Percentiles rank a stretch among this genome's conserved stretches.
Evolutionary conservation across 2,113 vertebrate genomes (phyloP).

Genomic region (Dromiciops gliroides): DNA sequence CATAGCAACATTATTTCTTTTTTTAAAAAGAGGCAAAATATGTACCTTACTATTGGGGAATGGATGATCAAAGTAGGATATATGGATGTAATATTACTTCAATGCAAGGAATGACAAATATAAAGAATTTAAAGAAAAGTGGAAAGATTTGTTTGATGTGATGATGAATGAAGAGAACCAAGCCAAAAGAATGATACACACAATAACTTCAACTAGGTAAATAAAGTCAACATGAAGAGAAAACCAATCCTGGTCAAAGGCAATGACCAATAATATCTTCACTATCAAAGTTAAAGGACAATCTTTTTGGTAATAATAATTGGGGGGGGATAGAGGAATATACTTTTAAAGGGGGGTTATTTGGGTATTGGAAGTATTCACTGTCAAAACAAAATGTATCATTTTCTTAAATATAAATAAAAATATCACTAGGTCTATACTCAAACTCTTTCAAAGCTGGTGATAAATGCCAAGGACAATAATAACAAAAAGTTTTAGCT

Average conservation of each 20-base stretch:
- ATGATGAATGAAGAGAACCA: background rate
- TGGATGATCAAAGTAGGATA: background rate
- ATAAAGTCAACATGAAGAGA: background rate
- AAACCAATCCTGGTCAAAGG: background rate
- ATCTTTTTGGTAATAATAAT: background rate
- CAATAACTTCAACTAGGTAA: background rate
- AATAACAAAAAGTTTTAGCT: background rate
- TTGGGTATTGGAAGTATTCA: background rate
- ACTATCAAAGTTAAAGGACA: background rate
- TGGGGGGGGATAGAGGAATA: background rate
- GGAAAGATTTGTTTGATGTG: background rate
- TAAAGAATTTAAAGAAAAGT: background rate
- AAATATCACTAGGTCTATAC: background rate
- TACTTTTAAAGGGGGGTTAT: background rate
- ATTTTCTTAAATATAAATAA: background rate
- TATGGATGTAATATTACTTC: background rate
- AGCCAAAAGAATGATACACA: background rate
- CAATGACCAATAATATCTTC: background rate
- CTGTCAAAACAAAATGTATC: background rate
- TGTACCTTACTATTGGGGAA: background rate
- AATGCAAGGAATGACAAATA: background rate
- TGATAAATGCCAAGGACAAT: background rate
- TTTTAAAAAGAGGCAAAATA: background rate
- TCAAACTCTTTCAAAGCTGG: background rate
- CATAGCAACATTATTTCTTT: background rate